phyloP scores from a whole-genome alignment of 2,888 invertebrate genomes.

The Listrodromus nycthemerus region DNA sequence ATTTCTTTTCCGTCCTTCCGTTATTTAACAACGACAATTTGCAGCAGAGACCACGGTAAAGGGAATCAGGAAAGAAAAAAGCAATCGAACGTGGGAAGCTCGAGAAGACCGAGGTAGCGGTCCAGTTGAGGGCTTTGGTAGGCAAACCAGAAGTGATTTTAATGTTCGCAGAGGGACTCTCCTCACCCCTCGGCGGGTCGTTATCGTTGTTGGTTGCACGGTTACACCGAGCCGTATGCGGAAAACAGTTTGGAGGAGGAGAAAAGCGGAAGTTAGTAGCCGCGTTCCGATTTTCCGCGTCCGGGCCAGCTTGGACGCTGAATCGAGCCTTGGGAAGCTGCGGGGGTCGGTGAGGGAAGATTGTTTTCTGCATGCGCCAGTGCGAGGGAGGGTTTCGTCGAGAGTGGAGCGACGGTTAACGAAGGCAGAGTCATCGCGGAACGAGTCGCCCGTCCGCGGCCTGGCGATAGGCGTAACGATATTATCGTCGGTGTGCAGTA shows the following conservation, averaged over 20 bases:
- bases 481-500: slow-evolving; percentile 64
- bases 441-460: slow-evolving; percentile 29
- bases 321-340: not conserved
- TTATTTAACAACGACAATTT: slow-evolving; percentile 49
- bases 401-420: slow-evolving; percentile 17
- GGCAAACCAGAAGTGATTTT: slow-evolving; percentile 61
- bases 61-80: slow-evolving; percentile 29
- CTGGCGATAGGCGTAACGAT: slow-evolving; percentile 65
- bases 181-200: slow-evolving; percentile 17
- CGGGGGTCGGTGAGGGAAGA: not conserved
- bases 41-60: slow-evolving; percentile 39
- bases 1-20: not conserved
- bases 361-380: not conserved
- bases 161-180: slow-evolving; percentile 50
- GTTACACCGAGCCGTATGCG: slow-evolving; percentile 18
- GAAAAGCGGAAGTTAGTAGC: not conserved
- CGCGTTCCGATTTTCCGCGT: slow-evolving; percentile 10
- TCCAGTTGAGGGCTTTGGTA: slow-evolving; percentile 10
- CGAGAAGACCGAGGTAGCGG: slow-evolving; percentile 6
- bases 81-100: slow-evolving; percentile 9
- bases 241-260: slow-evolving; percentile 16
- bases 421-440: slow-evolving; percentile 1
- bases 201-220: slow-evolving; percentile 54
- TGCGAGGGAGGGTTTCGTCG: not conserved
- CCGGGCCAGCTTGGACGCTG: not conserved